Evolutionary conservation across 2,797 vertebrate species (phyloP).

Genomic region (Phylloscopus collybita): DNA sequence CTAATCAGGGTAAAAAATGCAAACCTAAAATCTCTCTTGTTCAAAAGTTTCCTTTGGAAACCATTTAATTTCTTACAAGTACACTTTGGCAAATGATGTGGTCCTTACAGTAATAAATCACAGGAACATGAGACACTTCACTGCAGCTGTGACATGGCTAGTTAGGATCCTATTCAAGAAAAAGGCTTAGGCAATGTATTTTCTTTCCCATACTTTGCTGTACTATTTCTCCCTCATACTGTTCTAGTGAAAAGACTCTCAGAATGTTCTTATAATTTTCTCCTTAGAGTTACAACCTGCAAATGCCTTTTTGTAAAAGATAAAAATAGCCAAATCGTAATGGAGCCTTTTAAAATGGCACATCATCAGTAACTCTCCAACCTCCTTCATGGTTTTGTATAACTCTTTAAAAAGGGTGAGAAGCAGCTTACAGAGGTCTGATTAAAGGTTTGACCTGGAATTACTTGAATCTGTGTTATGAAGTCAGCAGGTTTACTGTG

Average conservation of each 20-base stretch:
- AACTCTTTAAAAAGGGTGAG: slow-evolving; percentile 78
- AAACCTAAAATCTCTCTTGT: slow-evolving; percentile 64
- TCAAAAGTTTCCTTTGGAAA: slow-evolving; percentile 67
- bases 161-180: slow-evolving; percentile 78
- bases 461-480: slow-evolving; percentile 56
- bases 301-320: slow-evolving; percentile 67
- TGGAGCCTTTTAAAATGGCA: slow-evolving; percentile 79
- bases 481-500: slow-evolving; percentile 45
- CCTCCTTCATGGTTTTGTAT: slow-evolving; percentile 78
- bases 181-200: slow-evolving; percentile 71
- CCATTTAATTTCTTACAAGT: slow-evolving; percentile 61
- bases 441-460: slow-evolving; percentile 70
- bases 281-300: slow-evolving; percentile 72
- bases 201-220: slow-evolving; percentile 64
- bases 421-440: slow-evolving; percentile 72
- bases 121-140: slow-evolving; percentile 63
- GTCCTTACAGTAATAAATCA: slow-evolving; percentile 72
- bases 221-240: slow-evolving; percentile 64
- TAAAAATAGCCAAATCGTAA: slow-evolving; percentile 80
- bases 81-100: slow-evolving; percentile 68
- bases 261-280: slow-evolving; percentile 73
- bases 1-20: slow-evolving; percentile 70
- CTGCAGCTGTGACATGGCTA: slow-evolving; percentile 75
- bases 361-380: slow-evolving; percentile 81
- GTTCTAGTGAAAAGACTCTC: slow-evolving; percentile 74